These are phyloP conservation scores for Synergus gifuensis DNA, from an alignment of 2,888 invertebrate species.

Conservation along the genomic window DNA sequence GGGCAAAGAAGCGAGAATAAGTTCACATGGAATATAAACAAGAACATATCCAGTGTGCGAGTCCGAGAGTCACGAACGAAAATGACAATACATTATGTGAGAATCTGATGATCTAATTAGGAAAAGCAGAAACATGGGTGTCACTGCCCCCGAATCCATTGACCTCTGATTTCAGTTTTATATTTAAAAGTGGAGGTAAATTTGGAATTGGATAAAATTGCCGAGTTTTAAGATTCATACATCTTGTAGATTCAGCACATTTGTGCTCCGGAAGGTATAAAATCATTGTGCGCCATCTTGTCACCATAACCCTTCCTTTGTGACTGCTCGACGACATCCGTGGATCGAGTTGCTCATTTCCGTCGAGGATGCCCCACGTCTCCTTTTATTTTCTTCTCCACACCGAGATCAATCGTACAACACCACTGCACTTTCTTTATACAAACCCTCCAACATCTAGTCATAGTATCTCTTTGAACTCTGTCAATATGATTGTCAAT, in stretches of 20 bases:
- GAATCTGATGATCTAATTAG: slow-evolving; percentile 27
- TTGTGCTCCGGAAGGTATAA: slow-evolving; percentile 15
- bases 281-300: slow-evolving; percentile 44
- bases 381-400: slow-evolving; percentile 32
- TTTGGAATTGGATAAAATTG: neutral
- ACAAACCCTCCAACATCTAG: neutral
- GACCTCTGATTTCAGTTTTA: neutral
- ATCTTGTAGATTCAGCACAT: slow-evolving; percentile 10
- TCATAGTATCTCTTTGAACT: slow-evolving; percentile 23
- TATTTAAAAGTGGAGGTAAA: neutral
- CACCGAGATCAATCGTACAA: slow-evolving; percentile 28
- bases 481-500: neutral
- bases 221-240: neutral
- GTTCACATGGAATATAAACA: slow-evolving; percentile 40
- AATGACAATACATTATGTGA: slow-evolving; percentile 40
- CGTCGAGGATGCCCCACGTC: slow-evolving; percentile 44
- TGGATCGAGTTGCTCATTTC: slow-evolving; percentile 61
- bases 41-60: slow-evolving; percentile 10
- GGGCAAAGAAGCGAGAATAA: slow-evolving; percentile 27
- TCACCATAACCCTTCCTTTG: slow-evolving; percentile 58
- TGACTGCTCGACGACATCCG: slow-evolving; percentile 60
- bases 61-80: slow-evolving; percentile 12
- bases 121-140: slow-evolving; percentile 10
- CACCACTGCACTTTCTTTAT: slow-evolving; percentile 22
- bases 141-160: slow-evolving; percentile 16